Percentiles rank a stretch among this genome's conserved stretches.
These are phyloP conservation scores for Chironomus riparius DNA, from an alignment of 2,888 invertebrate species.

Conservation along the genomic window DNA sequence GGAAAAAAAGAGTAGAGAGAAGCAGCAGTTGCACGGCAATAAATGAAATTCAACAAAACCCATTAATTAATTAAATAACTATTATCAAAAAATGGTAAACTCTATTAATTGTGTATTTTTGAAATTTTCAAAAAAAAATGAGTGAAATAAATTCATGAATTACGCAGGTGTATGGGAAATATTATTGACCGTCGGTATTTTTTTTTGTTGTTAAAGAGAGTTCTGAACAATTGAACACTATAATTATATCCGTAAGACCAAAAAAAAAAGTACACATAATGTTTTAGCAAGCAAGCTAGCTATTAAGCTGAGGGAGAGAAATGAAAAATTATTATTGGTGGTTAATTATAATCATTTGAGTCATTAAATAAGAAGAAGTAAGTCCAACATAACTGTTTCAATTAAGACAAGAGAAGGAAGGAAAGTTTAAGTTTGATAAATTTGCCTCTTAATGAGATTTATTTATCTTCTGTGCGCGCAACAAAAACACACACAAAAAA, in stretches of 20 bases:
- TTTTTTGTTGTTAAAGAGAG: background rate
- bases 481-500: background rate
- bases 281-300: no score
- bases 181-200: slow-evolving; percentile 15
- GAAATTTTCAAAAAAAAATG: slow-evolving; percentile 17
- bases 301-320: background rate
- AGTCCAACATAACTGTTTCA: background rate
- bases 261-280: no score
- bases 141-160: background rate
- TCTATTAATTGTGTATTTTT: slow-evolving; percentile 21
- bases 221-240: no score
- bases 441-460: slow-evolving; percentile 9
- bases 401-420: background rate
- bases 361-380: background rate
- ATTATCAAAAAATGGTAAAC: slow-evolving; percentile 19
- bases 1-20: background rate
- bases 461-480: background rate
- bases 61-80: slow-evolving; percentile 23
- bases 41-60: slow-evolving; percentile 9
- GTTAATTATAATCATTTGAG: slow-evolving; percentile 5
- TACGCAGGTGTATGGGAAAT: background rate
- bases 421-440: slow-evolving; percentile 2
- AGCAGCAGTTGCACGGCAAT: background rate
- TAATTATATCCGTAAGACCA: no score
- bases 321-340: slow-evolving; percentile 13